Conservation (phyloP, 2,888 invertebrate genomes). For the Acleris literana region DNA sequence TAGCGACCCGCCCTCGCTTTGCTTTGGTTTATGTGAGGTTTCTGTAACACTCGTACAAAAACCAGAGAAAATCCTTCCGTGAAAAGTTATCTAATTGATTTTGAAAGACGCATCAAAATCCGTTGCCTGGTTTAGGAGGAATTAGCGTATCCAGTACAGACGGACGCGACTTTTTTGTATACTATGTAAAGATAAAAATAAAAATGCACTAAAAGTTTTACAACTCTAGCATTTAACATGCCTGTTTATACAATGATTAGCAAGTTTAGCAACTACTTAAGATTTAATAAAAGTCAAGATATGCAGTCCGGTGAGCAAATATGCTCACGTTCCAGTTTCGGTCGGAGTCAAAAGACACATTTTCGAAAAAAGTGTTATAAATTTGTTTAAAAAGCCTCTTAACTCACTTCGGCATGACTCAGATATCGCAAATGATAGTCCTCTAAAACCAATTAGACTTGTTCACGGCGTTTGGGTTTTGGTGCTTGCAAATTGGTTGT, state of each 20-base stretch:
- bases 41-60: too few species aligned
- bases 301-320: slow-evolving; percentile 26
- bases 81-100: too few species aligned
- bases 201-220: too few species aligned
- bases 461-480: slow-evolving; percentile 46
- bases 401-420: slow-evolving; percentile 35
- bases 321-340: slow-evolving; percentile 14
- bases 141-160: too few species aligned
- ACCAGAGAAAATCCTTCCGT: too few species aligned
- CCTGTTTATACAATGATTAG: neutral
- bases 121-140: too few species aligned
- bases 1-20: too few species aligned
- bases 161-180: too few species aligned
- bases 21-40: too few species aligned
- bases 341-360: slow-evolving; percentile 6
- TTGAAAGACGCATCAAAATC: too few species aligned
- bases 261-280: neutral
- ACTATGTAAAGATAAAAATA: too few species aligned
- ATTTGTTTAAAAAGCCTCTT: slow-evolving; percentile 33
- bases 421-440: slow-evolving; percentile 42
- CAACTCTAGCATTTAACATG: too few species aligned
- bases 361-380: slow-evolving; percentile 16
- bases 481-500: slow-evolving; percentile 46
- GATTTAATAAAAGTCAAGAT: slow-evolving; percentile 4
- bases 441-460: slow-evolving; percentile 53